A percentile compares a stretch with the other conserved stretches of the same genome.
Evolutionary conservation across 2,113 vertebrate genomes (phyloP).

Genomic region (Percopsis transmontana): DNA sequence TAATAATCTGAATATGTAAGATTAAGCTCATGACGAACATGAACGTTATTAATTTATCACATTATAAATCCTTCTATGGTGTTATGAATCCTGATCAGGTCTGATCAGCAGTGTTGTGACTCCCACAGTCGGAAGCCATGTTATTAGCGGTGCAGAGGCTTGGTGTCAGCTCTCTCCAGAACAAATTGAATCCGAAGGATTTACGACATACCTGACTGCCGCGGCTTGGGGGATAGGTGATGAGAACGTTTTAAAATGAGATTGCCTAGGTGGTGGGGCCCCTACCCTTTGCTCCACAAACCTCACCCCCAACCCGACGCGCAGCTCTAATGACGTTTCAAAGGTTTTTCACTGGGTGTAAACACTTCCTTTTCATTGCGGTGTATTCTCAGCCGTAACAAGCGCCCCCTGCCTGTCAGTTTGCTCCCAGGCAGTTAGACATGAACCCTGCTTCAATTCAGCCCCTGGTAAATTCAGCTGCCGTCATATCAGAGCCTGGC

Average conservation of each 20-base stretch:
- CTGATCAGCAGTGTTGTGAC: slow-evolving; percentile 15
- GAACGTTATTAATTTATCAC: slow-evolving; percentile 7
- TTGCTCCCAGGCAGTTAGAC: slow-evolving; percentile 13
- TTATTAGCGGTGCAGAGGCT: slow-evolving; percentile 34
- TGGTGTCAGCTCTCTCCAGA: slow-evolving; percentile 34
- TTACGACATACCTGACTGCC: slow-evolving; percentile 54
- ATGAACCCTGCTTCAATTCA: slow-evolving; percentile 26
- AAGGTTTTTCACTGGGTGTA: slow-evolving; percentile 31
- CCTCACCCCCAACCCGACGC: slow-evolving; percentile 11
- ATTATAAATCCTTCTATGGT: slow-evolving; percentile 12
- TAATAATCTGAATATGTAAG: background rate
- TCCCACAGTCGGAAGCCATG: slow-evolving; percentile 14
- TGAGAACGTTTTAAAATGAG: slow-evolving; percentile 61
- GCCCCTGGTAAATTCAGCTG: slow-evolving; percentile 34
- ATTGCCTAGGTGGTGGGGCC: slow-evolving; percentile 52
- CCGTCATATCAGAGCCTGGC: slow-evolving; percentile 51
- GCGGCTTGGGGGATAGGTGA: slow-evolving; percentile 36
- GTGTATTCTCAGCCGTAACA: slow-evolving; percentile 42
- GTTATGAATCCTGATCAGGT: slow-evolving; percentile 32
- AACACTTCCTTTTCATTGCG: slow-evolving; percentile 25
- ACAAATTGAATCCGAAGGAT: slow-evolving; percentile 61
- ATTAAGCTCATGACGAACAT: slow-evolving; percentile 18
- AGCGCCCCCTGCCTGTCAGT: slow-evolving; percentile 56
- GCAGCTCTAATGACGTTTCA: slow-evolving; percentile 32
- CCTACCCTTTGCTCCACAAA: slow-evolving; percentile 26